Evolutionary conservation across 2,888 invertebrate genomes (phyloP).

Genomic region (Phaedon cochleariae): DNA sequence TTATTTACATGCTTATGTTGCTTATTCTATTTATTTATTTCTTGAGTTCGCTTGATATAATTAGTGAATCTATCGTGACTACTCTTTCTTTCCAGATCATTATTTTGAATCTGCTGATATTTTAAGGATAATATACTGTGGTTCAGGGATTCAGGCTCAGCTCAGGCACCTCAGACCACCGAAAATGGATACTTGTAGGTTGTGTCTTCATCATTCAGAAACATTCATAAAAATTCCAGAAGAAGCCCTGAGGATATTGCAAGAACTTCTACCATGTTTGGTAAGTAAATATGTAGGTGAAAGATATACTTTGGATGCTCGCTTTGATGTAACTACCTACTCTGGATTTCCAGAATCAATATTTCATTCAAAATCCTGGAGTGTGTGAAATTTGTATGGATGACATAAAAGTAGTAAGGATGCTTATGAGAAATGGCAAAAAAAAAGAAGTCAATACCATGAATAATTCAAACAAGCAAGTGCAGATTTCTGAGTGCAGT

Average conservation of each 20-base stretch:
- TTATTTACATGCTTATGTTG: too few relatives aligned
- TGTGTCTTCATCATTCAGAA: slow-evolving; percentile 26
- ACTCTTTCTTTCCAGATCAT: too few relatives aligned
- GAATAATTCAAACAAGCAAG: slow-evolving; percentile 3
- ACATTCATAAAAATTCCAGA: not conserved
- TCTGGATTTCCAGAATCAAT: slow-evolving; percentile 13
- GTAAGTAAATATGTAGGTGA: slow-evolving; percentile 10
- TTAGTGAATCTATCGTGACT: too few relatives aligned
- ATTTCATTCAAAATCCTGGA: slow-evolving; percentile 1
- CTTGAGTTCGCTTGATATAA: too few relatives aligned
- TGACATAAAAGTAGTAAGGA: slow-evolving; percentile 7
- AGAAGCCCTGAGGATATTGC: slow-evolving; percentile 9
- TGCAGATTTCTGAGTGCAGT: slow-evolving; percentile 13
- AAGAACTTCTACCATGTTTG: slow-evolving; percentile 21
- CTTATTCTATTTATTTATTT: too few relatives aligned
- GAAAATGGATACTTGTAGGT: slow-evolving; percentile 30
- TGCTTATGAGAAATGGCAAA: not conserved
- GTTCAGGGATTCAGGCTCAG: too few relatives aligned
- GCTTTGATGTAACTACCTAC: not conserved
- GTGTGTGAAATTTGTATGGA: slow-evolving; percentile 20
- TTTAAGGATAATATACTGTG: too few relatives aligned
- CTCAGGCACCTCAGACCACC: too few relatives aligned
- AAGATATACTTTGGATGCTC: not conserved
- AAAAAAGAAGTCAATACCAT: not conserved
- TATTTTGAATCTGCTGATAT: too few relatives aligned